These are phyloP conservation scores for Tachysurus vachellii DNA, from an alignment of 2,113 vertebrate genomes.

Conservation along the genomic window DNA sequence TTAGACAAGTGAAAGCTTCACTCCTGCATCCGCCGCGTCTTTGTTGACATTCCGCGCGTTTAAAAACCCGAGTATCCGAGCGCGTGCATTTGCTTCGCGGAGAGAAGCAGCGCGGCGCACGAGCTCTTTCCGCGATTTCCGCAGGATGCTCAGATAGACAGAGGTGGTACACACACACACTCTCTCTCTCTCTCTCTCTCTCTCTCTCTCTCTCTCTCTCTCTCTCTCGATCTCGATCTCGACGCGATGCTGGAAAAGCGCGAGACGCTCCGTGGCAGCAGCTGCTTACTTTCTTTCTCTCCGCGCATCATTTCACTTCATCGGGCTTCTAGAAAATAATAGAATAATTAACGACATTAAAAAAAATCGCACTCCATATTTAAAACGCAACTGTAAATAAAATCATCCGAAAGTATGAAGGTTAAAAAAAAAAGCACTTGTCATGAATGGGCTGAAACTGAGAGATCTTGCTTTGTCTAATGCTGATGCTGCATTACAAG, in stretches of 20 bases:
- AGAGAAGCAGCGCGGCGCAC: conserved; percentile 42
- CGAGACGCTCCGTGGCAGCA: conserved; percentile 53
- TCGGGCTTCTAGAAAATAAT: background rate
- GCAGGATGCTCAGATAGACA: conserved; percentile 55
- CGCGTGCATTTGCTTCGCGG: conserved; percentile 51
- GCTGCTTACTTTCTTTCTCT: conserved; percentile 48
- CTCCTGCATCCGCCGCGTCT: conserved; percentile 38
- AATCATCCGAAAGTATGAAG: background rate
- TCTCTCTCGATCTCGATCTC: background rate
- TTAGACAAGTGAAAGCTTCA: conserved; percentile 39
- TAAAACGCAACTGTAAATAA: background rate
- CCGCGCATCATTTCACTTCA: background rate
- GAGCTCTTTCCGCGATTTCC: conserved; percentile 49
- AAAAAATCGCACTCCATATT: background rate
- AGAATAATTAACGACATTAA: background rate
- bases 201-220: conserved; percentile 23
- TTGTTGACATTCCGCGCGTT: conserved; percentile 19
- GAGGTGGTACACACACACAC: conserved; percentile 44
- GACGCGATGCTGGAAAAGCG: conserved; percentile 36
- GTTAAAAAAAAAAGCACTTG: background rate
- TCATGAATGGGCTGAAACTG: background rate
- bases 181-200: conserved; percentile 32
- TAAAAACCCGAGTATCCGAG: conserved; percentile 54
- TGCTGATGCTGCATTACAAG: background rate
- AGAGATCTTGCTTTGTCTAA: background rate